These are phyloP conservation scores for Cydia strobilella DNA, from an alignment of 1,140 invertebrate species.

Conservation along the genomic window DNA sequence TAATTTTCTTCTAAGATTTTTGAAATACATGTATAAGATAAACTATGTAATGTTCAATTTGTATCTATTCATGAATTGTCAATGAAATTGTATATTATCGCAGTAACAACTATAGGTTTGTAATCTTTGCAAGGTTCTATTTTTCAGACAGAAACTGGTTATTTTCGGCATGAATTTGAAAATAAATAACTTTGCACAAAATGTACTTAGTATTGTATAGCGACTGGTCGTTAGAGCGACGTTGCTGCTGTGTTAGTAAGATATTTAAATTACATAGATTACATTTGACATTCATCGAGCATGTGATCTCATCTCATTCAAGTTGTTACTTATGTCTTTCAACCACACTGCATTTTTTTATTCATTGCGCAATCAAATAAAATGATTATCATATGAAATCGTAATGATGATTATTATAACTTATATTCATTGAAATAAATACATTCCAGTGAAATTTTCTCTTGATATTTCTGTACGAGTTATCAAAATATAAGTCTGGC, in stretches of 20 bases:
- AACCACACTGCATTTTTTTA: constrained; percentile 48
- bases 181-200: constrained; percentile 75
- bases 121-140: constrained; percentile 30
- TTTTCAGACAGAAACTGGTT: constrained; percentile 57
- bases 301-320: constrained; percentile 72
- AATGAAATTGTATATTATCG: constrained; percentile 35
- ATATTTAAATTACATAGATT: constrained; percentile 51
- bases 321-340: constrained; percentile 38
- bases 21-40: constrained; percentile 59
- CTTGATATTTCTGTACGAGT: constrained; percentile 61
- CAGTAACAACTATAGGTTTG: neutral
- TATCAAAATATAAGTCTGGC: constrained; percentile 53
- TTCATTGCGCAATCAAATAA: constrained; percentile 41
- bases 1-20: constrained; percentile 58
- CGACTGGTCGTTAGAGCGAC: constrained; percentile 46
- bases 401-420: constrained; percentile 47
- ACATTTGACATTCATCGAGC: constrained; percentile 57
- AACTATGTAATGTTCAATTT: constrained; percentile 57
- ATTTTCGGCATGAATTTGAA: constrained; percentile 70
- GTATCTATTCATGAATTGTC: constrained; percentile 53
- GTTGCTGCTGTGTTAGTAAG: constrained; percentile 50
- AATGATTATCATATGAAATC: constrained; percentile 52
- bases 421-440: constrained; percentile 42
- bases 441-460: constrained; percentile 73
- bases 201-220: constrained; percentile 69